Evolutionary conservation across 1,140 invertebrate genomes (phyloP).

Genomic region (Apis dorsata): DNA sequence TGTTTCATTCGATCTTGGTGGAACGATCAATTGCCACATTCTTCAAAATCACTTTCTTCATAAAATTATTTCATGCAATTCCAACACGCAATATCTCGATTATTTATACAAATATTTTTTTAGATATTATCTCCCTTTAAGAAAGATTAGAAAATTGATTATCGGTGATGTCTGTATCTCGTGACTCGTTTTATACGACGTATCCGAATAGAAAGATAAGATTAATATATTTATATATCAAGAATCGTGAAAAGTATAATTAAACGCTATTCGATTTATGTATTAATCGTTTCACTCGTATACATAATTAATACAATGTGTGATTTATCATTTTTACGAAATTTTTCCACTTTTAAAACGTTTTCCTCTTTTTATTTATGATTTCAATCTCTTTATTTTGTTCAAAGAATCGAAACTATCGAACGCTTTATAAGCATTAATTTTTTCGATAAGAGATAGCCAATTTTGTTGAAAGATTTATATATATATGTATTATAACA

Average conservation of each 20-base stretch:
- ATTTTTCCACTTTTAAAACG: no score
- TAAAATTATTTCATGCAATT: not conserved
- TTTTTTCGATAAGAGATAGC: no score
- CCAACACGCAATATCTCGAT: not conserved
- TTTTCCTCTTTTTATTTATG: not conserved
- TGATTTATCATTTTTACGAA: no score
- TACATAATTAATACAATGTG: not conserved
- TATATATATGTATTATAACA: no score
- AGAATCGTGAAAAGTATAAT: not conserved
- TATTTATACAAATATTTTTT: no score
- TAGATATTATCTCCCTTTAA: no score
- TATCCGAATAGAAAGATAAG: not conserved
- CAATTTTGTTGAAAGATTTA: no score
- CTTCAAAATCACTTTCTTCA: not conserved
- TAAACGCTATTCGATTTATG: not conserved
- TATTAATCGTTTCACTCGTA: not conserved
- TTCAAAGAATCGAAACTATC: no score
- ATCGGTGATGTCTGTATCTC: not conserved
- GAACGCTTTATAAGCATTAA: no score
- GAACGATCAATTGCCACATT: not conserved
- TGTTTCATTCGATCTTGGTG: not conserved
- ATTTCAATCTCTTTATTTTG: not conserved
- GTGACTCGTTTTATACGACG: not conserved
- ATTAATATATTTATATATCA: not conserved
- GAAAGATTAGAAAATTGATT: not conserved